Evolutionary conservation across 2,888 invertebrate genomes (phyloP).

Genomic region (Sicus ferrugineus): DNA sequence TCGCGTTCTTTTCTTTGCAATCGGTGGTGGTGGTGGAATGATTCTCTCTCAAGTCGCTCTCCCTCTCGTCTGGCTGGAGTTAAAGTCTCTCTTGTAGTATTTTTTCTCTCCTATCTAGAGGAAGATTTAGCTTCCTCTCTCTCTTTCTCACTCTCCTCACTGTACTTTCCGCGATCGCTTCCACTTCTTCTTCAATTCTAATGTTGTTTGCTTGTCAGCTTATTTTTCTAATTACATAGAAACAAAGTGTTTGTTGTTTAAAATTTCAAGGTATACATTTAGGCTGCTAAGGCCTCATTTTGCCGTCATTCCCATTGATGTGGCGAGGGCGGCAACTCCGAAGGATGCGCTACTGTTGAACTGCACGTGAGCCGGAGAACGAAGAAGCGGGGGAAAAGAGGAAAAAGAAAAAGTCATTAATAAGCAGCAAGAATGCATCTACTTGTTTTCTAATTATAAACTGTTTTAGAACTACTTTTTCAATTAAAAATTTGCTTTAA

Average conservation of each 20-base stretch:
- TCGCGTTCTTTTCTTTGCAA: slow-evolving; percentile 20
- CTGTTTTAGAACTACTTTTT: neutral
- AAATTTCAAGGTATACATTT: slow-evolving; percentile 56
- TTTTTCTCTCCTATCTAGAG: too few species aligned
- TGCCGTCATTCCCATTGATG: slow-evolving; percentile 96
- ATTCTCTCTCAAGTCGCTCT: slow-evolving; percentile 7
- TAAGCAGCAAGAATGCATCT: neutral
- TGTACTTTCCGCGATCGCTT: too few species aligned
- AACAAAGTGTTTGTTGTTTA: too few species aligned
- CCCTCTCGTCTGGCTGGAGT: neutral
- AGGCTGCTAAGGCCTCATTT: slow-evolving; percentile 66
- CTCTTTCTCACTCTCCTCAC: neutral
- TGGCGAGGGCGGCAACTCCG: slow-evolving; percentile 97
- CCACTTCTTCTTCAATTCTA: neutral
- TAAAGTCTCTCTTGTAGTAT: slow-evolving; percentile 2
- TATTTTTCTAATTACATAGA: too few species aligned
- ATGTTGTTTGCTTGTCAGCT: neutral
- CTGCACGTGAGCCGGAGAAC: slow-evolving; percentile 67
- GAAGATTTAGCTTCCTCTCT: neutral
- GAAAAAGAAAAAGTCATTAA: slow-evolving; percentile 16
- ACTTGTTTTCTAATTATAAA: slow-evolving; percentile 8
- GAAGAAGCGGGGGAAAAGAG: neutral
- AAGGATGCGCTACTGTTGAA: slow-evolving; percentile 96
- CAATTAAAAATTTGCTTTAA: neutral
- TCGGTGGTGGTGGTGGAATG: slow-evolving; percentile 42